Percentiles rank a stretch among this genome's conserved stretches.
phyloP scores from a whole-genome alignment of 1,140 invertebrate species.

The Apis cerana region DNA sequence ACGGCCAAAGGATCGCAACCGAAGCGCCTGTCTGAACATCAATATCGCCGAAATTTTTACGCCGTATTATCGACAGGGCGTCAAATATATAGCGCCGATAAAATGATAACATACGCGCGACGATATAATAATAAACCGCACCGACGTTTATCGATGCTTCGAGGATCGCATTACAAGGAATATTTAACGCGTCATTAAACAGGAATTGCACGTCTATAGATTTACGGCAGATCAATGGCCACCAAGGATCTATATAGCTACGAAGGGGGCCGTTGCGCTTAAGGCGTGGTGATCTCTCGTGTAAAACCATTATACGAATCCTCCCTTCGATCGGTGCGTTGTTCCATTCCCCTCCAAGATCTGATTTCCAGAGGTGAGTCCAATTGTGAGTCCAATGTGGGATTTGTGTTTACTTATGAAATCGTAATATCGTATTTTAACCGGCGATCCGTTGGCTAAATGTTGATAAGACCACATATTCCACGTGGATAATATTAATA shows the following conservation, averaged over 20 bases:
- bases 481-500: conserved; percentile 27
- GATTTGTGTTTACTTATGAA: conserved; percentile 40
- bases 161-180: conserved; percentile 33
- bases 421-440: background rate
- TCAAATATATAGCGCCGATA: background rate
- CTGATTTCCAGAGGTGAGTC: conserved; percentile 50
- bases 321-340: conserved; percentile 42
- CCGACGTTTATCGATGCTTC: conserved; percentile 25
- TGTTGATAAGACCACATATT: conserved; percentile 23
- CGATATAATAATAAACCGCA: conserved; percentile 24
- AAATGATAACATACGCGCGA: conserved; percentile 34
- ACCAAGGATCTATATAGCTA: background rate
- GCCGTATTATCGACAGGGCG: background rate
- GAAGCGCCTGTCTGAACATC: background rate
- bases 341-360: conserved; percentile 27
- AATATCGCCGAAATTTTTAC: background rate
- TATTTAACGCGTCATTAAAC: conserved; percentile 48
- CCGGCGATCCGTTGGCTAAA: conserved; percentile 3
- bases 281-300: conserved; percentile 24
- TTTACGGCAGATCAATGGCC: conserved; percentile 27
- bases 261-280: background rate
- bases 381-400: conserved; percentile 17
- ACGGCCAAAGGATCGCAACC: background rate
- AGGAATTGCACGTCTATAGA: conserved; percentile 14
- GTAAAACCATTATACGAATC: conserved; percentile 43